A percentile compares a stretch with the other conserved stretches of the same genome.
These are phyloP conservation scores for Platycheirus albimanus DNA, from an alignment of 2,888 invertebrate genomes.

Conservation along the genomic window DNA sequence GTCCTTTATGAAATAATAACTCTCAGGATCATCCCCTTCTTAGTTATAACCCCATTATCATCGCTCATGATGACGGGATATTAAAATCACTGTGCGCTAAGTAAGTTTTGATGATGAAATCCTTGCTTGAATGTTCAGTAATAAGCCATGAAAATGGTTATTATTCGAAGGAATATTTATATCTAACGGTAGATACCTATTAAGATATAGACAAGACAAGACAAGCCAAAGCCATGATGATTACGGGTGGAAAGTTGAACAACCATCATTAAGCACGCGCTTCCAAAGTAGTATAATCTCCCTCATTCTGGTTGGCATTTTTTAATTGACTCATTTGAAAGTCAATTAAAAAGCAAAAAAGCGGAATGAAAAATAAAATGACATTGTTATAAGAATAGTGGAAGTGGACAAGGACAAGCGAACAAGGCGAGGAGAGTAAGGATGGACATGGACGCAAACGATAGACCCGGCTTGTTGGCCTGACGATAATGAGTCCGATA, in stretches of 20 bases:
- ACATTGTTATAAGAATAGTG: conserved; percentile 38
- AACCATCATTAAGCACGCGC: conserved; percentile 62
- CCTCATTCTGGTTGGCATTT: conserved; percentile 52
- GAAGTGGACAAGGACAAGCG: conserved; percentile 17
- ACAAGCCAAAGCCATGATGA: conserved; percentile 10
- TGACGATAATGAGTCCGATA: conserved; percentile 45
- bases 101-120: conserved; percentile 34
- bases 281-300: conserved; percentile 41
- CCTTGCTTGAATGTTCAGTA: conserved; percentile 33
- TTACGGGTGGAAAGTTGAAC: conserved; percentile 17
- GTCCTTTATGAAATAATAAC: too few species aligned
- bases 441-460: background rate
- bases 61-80: background rate
- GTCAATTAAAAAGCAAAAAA: conserved; percentile 59
- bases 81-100: conserved; percentile 21
- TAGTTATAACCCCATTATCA: background rate
- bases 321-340: conserved; percentile 71
- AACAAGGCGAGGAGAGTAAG: too few species aligned
- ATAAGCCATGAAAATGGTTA: conserved; percentile 57
- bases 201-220: conserved; percentile 2
- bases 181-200: conserved; percentile 20
- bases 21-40: conserved; percentile 10
- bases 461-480: background rate
- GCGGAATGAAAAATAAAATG: conserved; percentile 51
- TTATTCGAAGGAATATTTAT: conserved; percentile 30